Base-by-base conservation (phyloP, 2,888 invertebrate species). In the Melanchra persicariae region DNA sequence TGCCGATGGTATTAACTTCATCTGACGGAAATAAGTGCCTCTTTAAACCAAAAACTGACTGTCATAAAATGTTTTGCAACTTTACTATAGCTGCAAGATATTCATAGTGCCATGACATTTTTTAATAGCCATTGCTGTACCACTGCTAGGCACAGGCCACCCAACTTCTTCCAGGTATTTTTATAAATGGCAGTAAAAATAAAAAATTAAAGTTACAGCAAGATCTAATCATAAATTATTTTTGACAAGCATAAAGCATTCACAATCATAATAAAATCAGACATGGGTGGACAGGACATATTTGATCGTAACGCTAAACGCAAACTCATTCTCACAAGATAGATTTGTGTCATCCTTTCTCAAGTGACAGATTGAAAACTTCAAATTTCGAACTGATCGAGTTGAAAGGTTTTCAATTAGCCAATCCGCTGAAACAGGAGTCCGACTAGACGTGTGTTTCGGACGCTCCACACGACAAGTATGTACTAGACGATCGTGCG, bases 381-480 rank as follows among this genome's bases (percentile, higher is more conserved):
- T 81, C 73, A 82, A 82, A 86, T 82, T 81, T 84, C 85, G 70
- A 82, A 77, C 62, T 74, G 84, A 86, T 84, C 60, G 79, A 85
- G 83, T 75, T 83, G 87, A 87, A 89, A 86, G 88, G 89, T 86
- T 90, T 90, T 91, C 92, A 90, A 92, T 92, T 91, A 91, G 85
- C 87, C 90, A 87, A 90, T 90, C 85, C 87, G 81, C 72, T 87
- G 85, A 85, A 85, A 84, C 85, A 79, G 84, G 84, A 87, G 80
- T 81, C 80, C 70, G 88, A 85, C 88, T 89, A 88, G 90, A 87
- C 86, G 87, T 88, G 85, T 91, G 90, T 90, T 89, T 85, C 74
- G 87, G 89, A 89, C 88, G 87, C 85, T 84, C 88, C 78, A 84
- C 82, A 85, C 87, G 87, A 87, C 88, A 87, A 88, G 90, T 89